These are phyloP conservation scores for Prietella phreatophila DNA, from an alignment of 2,113 vertebrate genomes.

Conservation along the genomic window DNA sequence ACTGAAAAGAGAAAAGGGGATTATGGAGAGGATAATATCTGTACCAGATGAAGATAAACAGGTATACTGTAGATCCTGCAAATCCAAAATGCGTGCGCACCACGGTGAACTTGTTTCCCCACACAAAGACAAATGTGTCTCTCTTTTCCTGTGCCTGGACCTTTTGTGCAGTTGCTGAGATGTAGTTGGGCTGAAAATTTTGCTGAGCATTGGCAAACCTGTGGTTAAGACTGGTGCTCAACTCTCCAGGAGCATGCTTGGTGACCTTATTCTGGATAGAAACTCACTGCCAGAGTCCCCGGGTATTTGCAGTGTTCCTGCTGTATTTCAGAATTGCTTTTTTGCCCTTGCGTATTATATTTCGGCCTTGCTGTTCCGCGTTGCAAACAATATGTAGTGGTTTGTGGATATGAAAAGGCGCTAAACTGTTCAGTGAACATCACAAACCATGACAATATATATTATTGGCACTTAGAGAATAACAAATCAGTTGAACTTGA, in stretches of 20 bases:
- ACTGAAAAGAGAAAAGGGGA: background rate
- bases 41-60: background rate
- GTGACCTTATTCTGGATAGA: background rate
- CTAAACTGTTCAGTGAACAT: background rate
- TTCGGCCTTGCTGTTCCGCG: conserved; percentile 4
- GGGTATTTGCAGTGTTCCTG: background rate
- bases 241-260: background rate
- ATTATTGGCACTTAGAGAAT: background rate
- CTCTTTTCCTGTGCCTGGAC: background rate
- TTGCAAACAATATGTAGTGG: background rate
- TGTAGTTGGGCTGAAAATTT: background rate
- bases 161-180: background rate
- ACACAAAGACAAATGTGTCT: background rate
- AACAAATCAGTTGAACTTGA: background rate
- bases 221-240: background rate
- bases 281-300: conserved; percentile 1
- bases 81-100: background rate
- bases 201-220: background rate
- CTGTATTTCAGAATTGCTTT: background rate
- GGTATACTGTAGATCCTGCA: background rate
- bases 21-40: background rate
- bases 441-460: conserved; percentile 1
- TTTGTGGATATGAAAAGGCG: background rate
- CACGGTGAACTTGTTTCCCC: background rate
- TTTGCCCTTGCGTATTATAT: background rate